Conservation (phyloP, 2,888 invertebrate species). For the Thelaira solivaga region DNA sequence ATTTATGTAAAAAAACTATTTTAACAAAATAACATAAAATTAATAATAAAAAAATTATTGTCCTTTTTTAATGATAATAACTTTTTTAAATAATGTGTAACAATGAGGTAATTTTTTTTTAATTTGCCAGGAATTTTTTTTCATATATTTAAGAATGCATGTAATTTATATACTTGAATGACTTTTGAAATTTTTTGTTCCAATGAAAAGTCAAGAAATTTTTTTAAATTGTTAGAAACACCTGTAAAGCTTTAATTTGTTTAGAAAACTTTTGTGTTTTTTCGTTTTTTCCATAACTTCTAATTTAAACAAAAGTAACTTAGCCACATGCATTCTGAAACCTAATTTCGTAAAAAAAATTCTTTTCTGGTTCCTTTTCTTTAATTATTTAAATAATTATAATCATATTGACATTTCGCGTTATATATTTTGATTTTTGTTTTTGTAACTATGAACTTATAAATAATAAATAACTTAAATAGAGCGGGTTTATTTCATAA, state of each 20-base stretch:
- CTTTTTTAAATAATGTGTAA: constrained; percentile 5
- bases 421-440: not conserved
- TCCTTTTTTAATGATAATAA: constrained; percentile 3
- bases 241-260: too few species aligned
- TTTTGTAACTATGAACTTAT: constrained; percentile 4
- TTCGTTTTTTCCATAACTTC: too few species aligned
- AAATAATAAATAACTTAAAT: constrained; percentile 52
- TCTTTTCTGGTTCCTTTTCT: constrained; percentile 1
- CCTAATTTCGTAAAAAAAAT: too few species aligned
- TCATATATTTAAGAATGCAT: not conserved
- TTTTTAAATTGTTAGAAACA: too few species aligned
- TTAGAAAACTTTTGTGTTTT: too few species aligned
- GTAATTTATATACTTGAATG: too few species aligned
- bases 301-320: too few species aligned
- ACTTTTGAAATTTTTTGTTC: too few species aligned
- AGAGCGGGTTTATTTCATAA: constrained; percentile 5
- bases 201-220: too few species aligned
- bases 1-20: constrained; percentile 20
- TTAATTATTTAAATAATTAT: constrained; percentile 12
- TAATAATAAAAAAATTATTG: constrained; percentile 23
- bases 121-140: not conserved
- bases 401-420: constrained; percentile 26
- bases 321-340: too few species aligned
- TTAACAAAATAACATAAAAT: constrained; percentile 21
- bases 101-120: constrained; percentile 53